Percentiles rank a stretch among this genome's conserved stretches.
Evolutionary conservation across 2,888 invertebrate genomes (phyloP).

Genomic region (Drosophila cognata): DNA sequence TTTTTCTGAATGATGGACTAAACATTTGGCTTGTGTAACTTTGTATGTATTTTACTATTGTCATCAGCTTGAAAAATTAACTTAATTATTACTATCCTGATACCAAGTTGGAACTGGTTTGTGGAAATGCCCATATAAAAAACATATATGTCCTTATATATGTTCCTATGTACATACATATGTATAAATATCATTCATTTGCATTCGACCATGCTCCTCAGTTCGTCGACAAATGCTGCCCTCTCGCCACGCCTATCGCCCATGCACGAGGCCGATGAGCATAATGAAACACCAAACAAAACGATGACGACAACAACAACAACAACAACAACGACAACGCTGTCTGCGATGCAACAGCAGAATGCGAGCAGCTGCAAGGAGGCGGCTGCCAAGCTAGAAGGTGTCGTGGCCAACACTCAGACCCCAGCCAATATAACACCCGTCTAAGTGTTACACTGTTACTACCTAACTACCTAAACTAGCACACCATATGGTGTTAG

Average conservation of each 20-base stretch:
- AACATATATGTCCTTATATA: slow-evolving; percentile 8
- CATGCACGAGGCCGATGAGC: slow-evolving; percentile 94
- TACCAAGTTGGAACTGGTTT: neutral
- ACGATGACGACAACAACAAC: slow-evolving; percentile 28
- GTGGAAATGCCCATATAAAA: slow-evolving; percentile 7
- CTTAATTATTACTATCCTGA: neutral
- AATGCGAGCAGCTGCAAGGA: slow-evolving; percentile 60
- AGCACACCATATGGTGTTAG: slow-evolving; percentile 9
- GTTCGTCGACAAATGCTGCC: slow-evolving; percentile 67
- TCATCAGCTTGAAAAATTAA: neutral
- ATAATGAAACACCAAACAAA: slow-evolving; percentile 48
- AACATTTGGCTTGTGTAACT: neutral
- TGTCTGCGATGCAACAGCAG: slow-evolving; percentile 28
- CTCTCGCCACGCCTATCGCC: slow-evolving; percentile 89
- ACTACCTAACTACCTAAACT: slow-evolving; percentile 14
- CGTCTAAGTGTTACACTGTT: slow-evolving; percentile 54
- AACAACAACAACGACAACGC: slow-evolving; percentile 18
- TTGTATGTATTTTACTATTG: neutral
- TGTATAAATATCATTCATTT: slow-evolving; percentile 60
- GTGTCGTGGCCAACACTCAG: slow-evolving; percentile 37
- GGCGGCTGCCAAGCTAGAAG: slow-evolving; percentile 60
- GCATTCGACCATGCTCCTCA: slow-evolving; percentile 58
- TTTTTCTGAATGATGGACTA: neutral
- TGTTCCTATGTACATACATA: neutral
- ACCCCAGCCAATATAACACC: slow-evolving; percentile 75